Evolutionary conservation across 2,888 invertebrate species (phyloP), one percentile per base, ranked within the genome.

Genomic region (Andrena hattorfiana): DNA sequence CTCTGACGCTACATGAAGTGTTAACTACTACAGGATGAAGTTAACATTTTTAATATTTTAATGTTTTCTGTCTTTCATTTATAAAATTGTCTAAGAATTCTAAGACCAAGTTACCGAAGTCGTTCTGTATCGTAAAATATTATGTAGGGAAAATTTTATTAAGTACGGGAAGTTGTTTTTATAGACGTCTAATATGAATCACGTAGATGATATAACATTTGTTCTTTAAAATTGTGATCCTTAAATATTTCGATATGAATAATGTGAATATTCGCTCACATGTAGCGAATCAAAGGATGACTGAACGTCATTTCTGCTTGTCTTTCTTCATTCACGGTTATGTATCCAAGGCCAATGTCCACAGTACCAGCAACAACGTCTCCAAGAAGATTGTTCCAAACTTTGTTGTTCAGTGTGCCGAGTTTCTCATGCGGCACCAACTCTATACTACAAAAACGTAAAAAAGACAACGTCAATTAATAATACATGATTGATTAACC

Each of bases 331-430:
- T 95, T 95, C 0, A 95, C 95, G 0, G 95, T 95, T 20, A 96
- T 95, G 1, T 95, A 95, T 77, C 96, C 96, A 56, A 96, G 90
- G 0, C 95, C 96, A 35, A 96, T 91, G 87, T 96, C 96, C 10
- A 96, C 95, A 1, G 95, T 94, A 30, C 94, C 95, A 2, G 94
- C 94, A 84, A 95, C 94, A 0, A 96, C 94, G 6, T 95, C 96
- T 0, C 96, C 96, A 2, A 96, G 94, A 30, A 96, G 94, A 32
- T 96, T 95, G 0, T 95, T 95, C 96, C 96, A 96, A 1, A 95
- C 94, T 23, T 96, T 96, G 85, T 95, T 95, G 76, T 92, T 93
- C 84, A 90, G 66, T 2, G 92, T 90, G 1, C 95, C 94, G 7
- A 94, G 87, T 75, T 93, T 94, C 32, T 93, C 91, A 76, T 92